phyloP scores from a whole-genome alignment of 1,140 invertebrate species.

The Drosophila cardini region DNA sequence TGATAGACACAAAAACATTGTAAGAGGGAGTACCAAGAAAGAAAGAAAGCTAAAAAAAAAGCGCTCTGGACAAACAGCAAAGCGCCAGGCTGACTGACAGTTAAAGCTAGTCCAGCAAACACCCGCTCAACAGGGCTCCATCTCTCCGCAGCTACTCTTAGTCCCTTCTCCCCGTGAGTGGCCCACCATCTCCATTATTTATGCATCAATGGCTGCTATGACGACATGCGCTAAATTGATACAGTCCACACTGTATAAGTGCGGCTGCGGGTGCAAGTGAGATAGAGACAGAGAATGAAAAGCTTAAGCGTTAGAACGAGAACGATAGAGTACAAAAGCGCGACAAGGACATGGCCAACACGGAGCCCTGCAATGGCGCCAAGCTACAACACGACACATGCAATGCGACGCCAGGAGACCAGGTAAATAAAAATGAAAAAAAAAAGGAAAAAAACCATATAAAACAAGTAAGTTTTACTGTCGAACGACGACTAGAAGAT shows the following conservation, averaged over 20 bases:
- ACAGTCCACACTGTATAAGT: constrained; percentile 62
- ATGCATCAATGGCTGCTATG: constrained; percentile 81
- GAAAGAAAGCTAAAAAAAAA: constrained; percentile 12
- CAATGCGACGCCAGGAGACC: constrained; percentile 59
- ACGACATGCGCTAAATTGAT: constrained; percentile 82
- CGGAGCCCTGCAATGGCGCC: constrained; percentile 57
- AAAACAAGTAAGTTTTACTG: too few relatives aligned
- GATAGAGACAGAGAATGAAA: background rate
- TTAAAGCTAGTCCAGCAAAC: constrained; percentile 74
- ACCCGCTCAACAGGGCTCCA: background rate
- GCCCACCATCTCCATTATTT: constrained; percentile 69
- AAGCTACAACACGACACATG: constrained; percentile 66
- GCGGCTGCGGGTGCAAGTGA: background rate
- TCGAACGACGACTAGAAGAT: too few relatives aligned
- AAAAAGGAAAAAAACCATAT: background rate
- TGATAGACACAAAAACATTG: constrained; percentile 19
- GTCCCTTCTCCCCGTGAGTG: too few relatives aligned
- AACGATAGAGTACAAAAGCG: background rate
- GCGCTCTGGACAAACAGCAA: constrained; percentile 39
- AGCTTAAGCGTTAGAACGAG: too few relatives aligned
- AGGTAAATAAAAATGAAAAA: constrained; percentile 67
- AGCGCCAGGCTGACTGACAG: constrained; percentile 67
- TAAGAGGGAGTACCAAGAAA: constrained; percentile 1
- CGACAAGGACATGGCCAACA: constrained; percentile 59
- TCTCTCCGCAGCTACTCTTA: constrained; percentile 7